phyloP scores from a whole-genome alignment of 2,113 vertebrate species.

The Stigmatopora argus region DNA sequence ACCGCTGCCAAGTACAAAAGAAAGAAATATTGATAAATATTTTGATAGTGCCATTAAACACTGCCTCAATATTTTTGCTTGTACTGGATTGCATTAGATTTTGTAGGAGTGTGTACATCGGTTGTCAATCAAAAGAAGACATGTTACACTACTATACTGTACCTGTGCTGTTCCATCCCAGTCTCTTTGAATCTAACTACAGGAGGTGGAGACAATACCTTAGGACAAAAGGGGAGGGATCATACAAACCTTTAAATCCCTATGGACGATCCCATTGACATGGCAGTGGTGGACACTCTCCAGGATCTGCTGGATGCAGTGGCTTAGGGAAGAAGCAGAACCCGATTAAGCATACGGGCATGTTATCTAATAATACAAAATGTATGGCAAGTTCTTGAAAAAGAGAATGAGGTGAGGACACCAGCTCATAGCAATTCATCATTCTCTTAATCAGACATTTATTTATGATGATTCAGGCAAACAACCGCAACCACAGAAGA shows the following conservation, averaged over 20 bases:
- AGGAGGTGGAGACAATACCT: background rate
- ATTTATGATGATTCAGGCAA: conserved; percentile 4
- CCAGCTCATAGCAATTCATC: conserved; percentile 11
- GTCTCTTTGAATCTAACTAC: conserved; percentile 3
- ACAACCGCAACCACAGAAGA: conserved; percentile 6
- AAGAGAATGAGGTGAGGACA: conserved; percentile 5
- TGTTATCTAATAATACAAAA: background rate
- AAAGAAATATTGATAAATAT: background rate
- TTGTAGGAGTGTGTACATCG: background rate
- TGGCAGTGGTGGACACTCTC: conserved; percentile 79
- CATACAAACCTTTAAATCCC: conserved; percentile 76
- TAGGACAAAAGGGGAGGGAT: background rate
- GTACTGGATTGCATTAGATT: background rate
- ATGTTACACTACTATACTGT: background rate
- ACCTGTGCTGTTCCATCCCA: background rate
- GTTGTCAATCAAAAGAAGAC: background rate
- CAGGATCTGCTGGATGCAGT: conserved; percentile 80
- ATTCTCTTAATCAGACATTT: conserved; percentile 7
- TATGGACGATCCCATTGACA: conserved; percentile 75
- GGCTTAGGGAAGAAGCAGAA: conserved; percentile 51
- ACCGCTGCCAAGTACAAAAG: background rate
- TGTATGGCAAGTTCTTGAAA: conserved; percentile 3
- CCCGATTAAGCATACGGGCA: background rate
- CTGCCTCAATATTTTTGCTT: background rate
- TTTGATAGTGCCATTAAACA: background rate